phyloP scores from a whole-genome alignment of 2,113 vertebrate species.

The Serinus canaria region DNA sequence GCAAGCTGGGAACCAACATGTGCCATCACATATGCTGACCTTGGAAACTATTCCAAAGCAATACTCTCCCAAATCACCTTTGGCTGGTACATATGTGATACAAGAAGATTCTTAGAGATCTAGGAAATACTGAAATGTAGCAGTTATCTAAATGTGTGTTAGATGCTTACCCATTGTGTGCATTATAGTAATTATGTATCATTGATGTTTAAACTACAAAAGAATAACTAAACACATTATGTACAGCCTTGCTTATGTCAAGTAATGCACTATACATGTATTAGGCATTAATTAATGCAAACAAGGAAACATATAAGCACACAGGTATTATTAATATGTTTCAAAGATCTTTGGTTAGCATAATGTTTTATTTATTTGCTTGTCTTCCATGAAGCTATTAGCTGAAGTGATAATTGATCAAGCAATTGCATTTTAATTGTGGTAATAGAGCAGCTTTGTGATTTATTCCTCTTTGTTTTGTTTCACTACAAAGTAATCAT shows the following conservation, averaged over 20 bases:
- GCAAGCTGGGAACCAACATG: neutral
- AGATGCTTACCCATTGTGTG: neutral
- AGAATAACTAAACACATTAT: neutral
- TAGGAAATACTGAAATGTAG: neutral
- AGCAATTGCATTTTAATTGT: constrained; percentile 53
- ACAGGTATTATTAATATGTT: neutral
- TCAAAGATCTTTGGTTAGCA: neutral
- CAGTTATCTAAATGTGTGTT: neutral
- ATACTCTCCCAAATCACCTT: neutral
- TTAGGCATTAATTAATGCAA: neutral
- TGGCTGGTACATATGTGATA: neutral
- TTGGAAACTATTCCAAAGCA: constrained; percentile 6
- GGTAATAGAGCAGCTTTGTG: constrained; percentile 30
- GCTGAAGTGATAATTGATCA: constrained; percentile 50
- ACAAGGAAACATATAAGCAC: neutral
- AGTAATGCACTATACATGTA: neutral
- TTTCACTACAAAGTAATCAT: constrained; percentile 62
- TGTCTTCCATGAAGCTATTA: constrained; percentile 35
- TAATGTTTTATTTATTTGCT: constrained; percentile 55
- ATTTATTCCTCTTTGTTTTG: constrained; percentile 68
- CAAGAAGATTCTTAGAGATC: neutral
- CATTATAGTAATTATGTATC: neutral
- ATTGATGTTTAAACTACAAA: neutral
- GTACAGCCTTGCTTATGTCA: neutral
- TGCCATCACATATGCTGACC: neutral